These are phyloP conservation scores for Karalla daura DNA, from an alignment of 2,797 vertebrate species.

Conservation along the genomic window DNA sequence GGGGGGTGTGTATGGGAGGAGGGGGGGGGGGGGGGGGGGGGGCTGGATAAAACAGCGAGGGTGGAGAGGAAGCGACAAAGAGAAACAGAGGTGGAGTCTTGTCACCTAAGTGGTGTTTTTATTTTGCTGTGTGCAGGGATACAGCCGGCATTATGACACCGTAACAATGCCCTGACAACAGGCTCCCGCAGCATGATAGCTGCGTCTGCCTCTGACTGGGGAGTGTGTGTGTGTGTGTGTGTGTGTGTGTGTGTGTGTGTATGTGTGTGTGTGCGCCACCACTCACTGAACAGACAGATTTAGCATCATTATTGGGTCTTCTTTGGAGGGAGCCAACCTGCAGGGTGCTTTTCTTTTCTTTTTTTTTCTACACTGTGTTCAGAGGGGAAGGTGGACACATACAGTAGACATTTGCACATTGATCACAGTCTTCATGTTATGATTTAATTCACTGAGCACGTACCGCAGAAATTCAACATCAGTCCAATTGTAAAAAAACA, in stretches of 20 bases:
- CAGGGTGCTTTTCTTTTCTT: background rate
- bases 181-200: constrained; percentile 51
- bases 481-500: no score
- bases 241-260: background rate
- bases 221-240: background rate
- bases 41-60: constrained; percentile 31
- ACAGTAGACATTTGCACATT: no score
- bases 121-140: constrained; percentile 54
- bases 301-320: constrained; percentile 13
- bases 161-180: constrained; percentile 53
- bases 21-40: constrained; percentile 37
- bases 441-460: no score
- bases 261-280: constrained; percentile 1
- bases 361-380: no score
- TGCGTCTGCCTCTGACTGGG: constrained; percentile 27
- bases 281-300: constrained; percentile 19
- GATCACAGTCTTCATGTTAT: no score
- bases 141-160: constrained; percentile 47
- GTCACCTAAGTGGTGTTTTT: constrained; percentile 57
- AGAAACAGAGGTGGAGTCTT: constrained; percentile 37
- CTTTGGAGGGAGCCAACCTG: constrained; percentile 1
- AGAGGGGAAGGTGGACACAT: no score
- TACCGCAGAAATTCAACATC: no score
- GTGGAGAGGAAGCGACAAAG: constrained; percentile 17
- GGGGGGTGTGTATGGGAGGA: constrained; percentile 28